These are phyloP conservation scores for Bruchidius siliquastri DNA, from an alignment of 2,888 invertebrate genomes.

Conservation along the genomic window DNA sequence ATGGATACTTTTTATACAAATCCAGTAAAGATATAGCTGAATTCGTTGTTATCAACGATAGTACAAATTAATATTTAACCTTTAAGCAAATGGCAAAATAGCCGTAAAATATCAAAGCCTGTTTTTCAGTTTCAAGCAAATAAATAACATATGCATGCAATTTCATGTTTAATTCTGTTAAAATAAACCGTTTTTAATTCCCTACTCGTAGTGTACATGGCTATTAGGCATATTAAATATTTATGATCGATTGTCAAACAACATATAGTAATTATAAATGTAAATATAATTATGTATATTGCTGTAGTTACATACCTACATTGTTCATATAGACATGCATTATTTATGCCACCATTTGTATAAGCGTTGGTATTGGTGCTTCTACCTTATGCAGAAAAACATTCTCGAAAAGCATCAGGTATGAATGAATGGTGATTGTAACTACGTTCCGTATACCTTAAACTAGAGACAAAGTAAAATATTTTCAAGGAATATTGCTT, in stretches of 20 bases:
- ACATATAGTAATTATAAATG: conserved; percentile 16
- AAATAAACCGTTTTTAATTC: background rate
- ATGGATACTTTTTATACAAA: too few species aligned
- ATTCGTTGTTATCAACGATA: too few species aligned
- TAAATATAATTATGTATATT: conserved; percentile 23
- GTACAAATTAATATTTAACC: too few species aligned
- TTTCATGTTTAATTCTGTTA: background rate
- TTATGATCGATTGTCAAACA: conserved; percentile 6
- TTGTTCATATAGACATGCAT: conserved; percentile 21
- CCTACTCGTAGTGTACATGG: background rate
- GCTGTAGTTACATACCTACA: conserved; percentile 15
- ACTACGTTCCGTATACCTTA: background rate
- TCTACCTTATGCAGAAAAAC: background rate
- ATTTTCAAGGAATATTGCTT: too few species aligned
- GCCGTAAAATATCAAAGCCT: too few species aligned
- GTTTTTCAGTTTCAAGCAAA: background rate
- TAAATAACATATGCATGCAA: background rate
- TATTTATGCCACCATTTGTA: background rate
- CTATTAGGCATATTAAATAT: conserved; percentile 6
- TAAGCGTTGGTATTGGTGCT: background rate
- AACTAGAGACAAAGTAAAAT: too few species aligned
- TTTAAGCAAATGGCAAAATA: too few species aligned
- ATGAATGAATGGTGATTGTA: background rate
- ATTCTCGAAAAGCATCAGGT: background rate
- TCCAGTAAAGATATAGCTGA: too few species aligned